Conservation (phyloP, 2,113 vertebrate species). For the Galeopterus variegatus region DNA sequence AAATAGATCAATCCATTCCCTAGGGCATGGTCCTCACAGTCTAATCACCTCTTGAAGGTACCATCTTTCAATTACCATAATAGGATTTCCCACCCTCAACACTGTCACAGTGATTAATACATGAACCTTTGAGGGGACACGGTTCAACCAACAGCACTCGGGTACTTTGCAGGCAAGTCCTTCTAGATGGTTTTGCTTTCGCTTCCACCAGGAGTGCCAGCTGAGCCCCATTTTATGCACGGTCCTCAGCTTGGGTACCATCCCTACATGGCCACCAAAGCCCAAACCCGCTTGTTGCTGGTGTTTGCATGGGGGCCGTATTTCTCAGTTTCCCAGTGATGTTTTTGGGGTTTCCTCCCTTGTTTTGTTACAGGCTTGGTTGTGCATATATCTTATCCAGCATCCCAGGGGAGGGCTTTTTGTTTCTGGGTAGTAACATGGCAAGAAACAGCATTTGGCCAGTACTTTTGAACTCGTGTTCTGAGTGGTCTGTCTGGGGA, state of each 20-base stretch:
- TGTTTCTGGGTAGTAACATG: not conserved
- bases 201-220: not conserved
- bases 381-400: not conserved
- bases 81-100: too few species aligned
- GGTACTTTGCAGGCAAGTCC: not conserved
- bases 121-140: too few species aligned
- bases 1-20: too few species aligned
- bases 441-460: not conserved
- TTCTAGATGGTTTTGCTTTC: not conserved
- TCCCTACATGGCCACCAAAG: not conserved
- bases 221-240: fast-evolving
- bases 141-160: too few species aligned
- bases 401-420: not conserved
- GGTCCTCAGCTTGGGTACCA: not conserved
- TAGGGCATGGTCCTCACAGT: too few species aligned
- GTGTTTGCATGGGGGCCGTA: not conserved
- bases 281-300: not conserved
- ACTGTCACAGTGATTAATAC: too few species aligned
- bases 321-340: not conserved
- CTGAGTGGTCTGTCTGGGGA: not conserved
- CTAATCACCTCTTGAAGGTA: too few species aligned
- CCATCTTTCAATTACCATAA: too few species aligned
- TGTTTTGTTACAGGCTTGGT: not conserved
- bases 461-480: not conserved
- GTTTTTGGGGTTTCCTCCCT: not conserved